Base-by-base conservation (phyloP, 1,140 invertebrate species). In the Platyscapa corneri region DNA sequence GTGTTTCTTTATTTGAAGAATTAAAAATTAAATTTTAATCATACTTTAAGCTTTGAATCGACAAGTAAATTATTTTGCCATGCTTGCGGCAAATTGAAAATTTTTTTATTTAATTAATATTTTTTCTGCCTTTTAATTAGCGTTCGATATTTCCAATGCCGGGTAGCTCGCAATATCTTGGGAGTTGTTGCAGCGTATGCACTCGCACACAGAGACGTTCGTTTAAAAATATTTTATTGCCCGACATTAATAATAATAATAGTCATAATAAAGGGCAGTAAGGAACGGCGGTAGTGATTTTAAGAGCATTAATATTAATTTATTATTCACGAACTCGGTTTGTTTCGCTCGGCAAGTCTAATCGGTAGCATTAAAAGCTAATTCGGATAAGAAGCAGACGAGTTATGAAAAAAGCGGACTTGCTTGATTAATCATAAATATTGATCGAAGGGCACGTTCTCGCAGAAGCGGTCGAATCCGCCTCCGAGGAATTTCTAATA, bases 21-120 rank as follows among this genome's bases (percentile, higher is more conserved):
- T 64, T 60, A 64, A 78, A 39, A 78, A 39, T 77, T 60, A 37
- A 64, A 85, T 42, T 75, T 85, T 56, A 75, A 82, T 85, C 70
- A 64, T 32, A n/a, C 18, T 72, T 56, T 72, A 6, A 42, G 1
- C 37, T 56, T 46, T 39, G 20, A 30, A 49, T 20, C 12, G 3
- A 34, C 32, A 39, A 8, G 2, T 18, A 6, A 20, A 8, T 53
- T 34, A 76, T 30, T 32, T n/a, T 76, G n/a, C 46, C 75, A 34
- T 20, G 30, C 18, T 2, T 1, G 6, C 8, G 39, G 39, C 10
- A 8, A 74, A 37, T 42, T 18, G 6, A 74, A 74, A 39, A 74
- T 42, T 42, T 3, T 32, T 46, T 75, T n/a, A n/a, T 30, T 46
- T 7, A 70, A 70, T 70, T 10, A 27, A 60, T 10, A 10, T 60